Conservation (phyloP, 2,797 vertebrate genomes). For the Pantherophis alleghaniensis region DNA sequence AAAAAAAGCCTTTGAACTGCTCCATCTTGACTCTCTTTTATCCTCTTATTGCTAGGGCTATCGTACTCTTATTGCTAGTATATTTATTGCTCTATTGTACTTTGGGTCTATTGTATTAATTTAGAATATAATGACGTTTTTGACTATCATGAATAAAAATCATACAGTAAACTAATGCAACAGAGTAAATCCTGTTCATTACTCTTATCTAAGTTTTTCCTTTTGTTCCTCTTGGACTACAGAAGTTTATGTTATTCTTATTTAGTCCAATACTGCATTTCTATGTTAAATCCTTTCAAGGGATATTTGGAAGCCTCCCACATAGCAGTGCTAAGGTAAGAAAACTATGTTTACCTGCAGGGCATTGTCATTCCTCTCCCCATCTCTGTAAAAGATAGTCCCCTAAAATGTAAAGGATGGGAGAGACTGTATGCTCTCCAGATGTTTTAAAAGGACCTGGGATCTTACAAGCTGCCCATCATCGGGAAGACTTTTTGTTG, state of each 20-base stretch:
- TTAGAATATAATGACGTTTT: neutral
- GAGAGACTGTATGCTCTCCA: constrained; percentile 21
- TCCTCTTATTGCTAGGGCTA: neutral
- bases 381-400: neutral
- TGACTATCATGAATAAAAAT: neutral
- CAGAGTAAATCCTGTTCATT: neutral
- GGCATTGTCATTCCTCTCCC: neutral
- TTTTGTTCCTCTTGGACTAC: neutral
- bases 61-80: neutral
- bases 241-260: neutral
- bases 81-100: neutral
- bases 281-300: neutral
- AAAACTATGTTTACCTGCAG: neutral
- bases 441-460: constrained; percentile 44
- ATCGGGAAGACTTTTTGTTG: constrained; percentile 62
- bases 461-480: constrained; percentile 42
- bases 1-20: neutral
- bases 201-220: neutral
- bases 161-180: neutral
- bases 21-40: neutral
- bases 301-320: neutral
- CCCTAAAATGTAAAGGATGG: constrained; percentile 11
- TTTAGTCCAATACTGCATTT: neutral
- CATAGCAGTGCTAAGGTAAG: neutral
- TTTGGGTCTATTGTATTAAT: neutral